A percentile compares a stretch with the other conserved stretches of the same genome.
phyloP scores from a whole-genome alignment of 2,113 vertebrate genomes.

The Sisor rabdophorus region DNA sequence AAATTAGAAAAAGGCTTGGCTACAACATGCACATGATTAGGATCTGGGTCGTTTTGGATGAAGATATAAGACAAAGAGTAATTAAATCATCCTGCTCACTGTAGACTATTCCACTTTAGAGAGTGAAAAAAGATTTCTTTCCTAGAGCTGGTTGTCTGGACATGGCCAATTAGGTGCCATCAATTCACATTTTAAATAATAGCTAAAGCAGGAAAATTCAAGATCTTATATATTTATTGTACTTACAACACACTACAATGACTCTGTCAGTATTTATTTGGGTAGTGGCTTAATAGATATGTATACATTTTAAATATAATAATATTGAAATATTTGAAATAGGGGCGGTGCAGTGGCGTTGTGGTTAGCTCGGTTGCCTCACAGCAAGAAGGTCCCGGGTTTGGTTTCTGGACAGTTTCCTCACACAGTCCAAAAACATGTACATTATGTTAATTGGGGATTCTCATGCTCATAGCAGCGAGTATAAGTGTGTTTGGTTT shows the following conservation, averaged over 20 bases:
- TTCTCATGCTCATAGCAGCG: too few relatives aligned
- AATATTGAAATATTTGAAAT: too few relatives aligned
- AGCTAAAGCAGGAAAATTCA: neutral
- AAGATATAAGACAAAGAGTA: conserved; percentile 51
- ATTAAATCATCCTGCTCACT: conserved; percentile 55
- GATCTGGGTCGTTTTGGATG: conserved; percentile 52
- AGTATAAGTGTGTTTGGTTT: too few relatives aligned
- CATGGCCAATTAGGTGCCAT: conserved; percentile 8
- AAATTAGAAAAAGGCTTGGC: conserved; percentile 51
- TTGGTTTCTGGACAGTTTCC: too few relatives aligned
- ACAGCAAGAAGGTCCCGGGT: too few relatives aligned
- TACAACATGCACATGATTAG: conserved; percentile 58
- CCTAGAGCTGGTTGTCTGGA: conserved; percentile 31
- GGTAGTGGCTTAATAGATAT: neutral
- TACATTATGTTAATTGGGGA: too few relatives aligned
- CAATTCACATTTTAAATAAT: neutral
- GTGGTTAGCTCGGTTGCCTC: too few relatives aligned
- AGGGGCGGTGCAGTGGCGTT: too few relatives aligned
- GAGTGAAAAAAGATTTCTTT: conserved; percentile 20
- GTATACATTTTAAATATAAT: too few relatives aligned
- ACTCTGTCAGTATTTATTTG: neutral
- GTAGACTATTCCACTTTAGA: conserved; percentile 23
- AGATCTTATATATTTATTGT: neutral
- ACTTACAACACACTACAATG: neutral
- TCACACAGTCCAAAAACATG: too few relatives aligned